phyloP scores from a whole-genome alignment of 1,140 invertebrate genomes.

The Drosophila parvula region DNA sequence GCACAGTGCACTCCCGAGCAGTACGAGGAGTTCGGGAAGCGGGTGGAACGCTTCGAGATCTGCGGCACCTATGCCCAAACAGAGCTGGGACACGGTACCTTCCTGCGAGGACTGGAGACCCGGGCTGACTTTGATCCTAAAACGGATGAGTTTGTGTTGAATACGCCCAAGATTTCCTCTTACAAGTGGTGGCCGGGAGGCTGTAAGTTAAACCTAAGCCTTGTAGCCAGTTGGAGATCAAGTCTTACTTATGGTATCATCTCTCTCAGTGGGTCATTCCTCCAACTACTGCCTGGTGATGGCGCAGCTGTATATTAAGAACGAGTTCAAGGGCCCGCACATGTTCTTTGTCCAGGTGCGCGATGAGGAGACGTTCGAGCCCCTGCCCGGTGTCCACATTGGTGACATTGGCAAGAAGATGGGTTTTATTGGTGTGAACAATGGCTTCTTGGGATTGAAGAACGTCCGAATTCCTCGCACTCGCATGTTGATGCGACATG shows the following conservation, averaged over 20 bases:
- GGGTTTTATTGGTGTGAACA: slow-evolving; percentile 95
- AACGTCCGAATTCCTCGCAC: slow-evolving; percentile 93
- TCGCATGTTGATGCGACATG: slow-evolving; percentile 97
- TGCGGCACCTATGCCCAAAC: slow-evolving; percentile 98
- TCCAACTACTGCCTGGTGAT: slow-evolving; percentile 94
- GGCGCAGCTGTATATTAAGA: slow-evolving; percentile 94
- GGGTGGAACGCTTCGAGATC: slow-evolving; percentile 91
- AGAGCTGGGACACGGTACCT: slow-evolving; percentile 97
- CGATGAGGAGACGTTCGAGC: slow-evolving; percentile 93
- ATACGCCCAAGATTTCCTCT: slow-evolving; percentile 94
- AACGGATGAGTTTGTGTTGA: slow-evolving; percentile 94
- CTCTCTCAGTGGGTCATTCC: slow-evolving; percentile 92
- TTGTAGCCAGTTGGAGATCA: too few species aligned
- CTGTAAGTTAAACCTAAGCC: slow-evolving; percentile 87
- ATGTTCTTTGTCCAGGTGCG: slow-evolving; percentile 96
- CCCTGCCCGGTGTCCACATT: slow-evolving; percentile 93
- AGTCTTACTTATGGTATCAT: neutral
- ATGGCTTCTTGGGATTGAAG: slow-evolving; percentile 94
- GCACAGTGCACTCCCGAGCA: slow-evolving; percentile 94
- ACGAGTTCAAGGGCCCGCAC: slow-evolving; percentile 94
- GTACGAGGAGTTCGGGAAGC: slow-evolving; percentile 90
- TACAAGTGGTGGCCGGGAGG: slow-evolving; percentile 98
- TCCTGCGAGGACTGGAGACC: slow-evolving; percentile 95
- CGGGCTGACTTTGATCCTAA: slow-evolving; percentile 94
- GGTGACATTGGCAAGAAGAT: slow-evolving; percentile 97